These are phyloP conservation scores for Dryoscopus gambensis DNA, from an alignment of 2,113 vertebrate genomes.

Conservation along the genomic window DNA sequence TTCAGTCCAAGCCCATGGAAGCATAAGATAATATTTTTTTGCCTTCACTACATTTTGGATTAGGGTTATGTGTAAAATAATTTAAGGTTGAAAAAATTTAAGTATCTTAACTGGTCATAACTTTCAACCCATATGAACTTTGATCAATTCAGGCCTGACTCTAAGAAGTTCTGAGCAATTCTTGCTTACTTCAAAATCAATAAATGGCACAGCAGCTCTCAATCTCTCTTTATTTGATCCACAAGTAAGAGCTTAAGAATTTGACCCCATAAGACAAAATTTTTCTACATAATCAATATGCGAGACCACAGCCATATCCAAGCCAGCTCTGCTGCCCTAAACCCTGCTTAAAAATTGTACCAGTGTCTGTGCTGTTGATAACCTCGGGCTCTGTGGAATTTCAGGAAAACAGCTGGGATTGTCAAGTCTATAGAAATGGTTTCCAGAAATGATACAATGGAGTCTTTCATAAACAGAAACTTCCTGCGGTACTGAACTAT, in stretches of 20 bases:
- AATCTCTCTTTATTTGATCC: slow-evolving; percentile 14
- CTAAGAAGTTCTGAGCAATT: neutral
- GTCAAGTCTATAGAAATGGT: neutral
- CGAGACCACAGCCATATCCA: neutral
- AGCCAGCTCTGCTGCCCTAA: neutral
- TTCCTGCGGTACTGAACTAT: neutral
- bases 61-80: neutral
- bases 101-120: neutral
- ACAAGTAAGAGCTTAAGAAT: slow-evolving; percentile 3
- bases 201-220: neutral
- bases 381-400: slow-evolving; percentile 11
- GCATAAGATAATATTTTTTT: neutral
- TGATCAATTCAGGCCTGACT: neutral
- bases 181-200: neutral
- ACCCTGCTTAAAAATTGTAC: neutral
- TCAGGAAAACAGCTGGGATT: neutral
- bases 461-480: neutral
- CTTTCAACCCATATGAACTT: neutral
- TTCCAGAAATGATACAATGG: neutral
- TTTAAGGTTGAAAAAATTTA: neutral
- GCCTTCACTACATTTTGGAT: neutral
- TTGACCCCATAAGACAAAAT: neutral
- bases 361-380: neutral
- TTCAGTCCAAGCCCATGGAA: neutral
- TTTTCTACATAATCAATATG: neutral